These are phyloP conservation scores for Triplophysa bombifrons DNA, from an alignment of 2,797 vertebrate species.

Conservation along the genomic window DNA sequence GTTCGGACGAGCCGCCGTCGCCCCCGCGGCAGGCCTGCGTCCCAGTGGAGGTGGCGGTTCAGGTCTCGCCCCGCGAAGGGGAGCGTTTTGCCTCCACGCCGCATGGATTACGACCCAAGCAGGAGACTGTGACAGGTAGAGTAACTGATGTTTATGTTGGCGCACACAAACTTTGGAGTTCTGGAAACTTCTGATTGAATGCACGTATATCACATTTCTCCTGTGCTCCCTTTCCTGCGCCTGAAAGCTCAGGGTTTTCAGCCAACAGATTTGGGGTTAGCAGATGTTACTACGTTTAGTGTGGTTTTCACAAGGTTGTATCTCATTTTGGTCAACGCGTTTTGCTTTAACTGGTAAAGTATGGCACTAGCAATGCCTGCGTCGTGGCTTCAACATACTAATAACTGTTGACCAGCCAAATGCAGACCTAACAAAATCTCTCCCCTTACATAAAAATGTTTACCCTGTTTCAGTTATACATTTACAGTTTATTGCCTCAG, in stretches of 20 bases:
- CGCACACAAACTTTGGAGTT: background rate
- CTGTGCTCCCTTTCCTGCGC: background rate
- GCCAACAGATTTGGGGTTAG: slow-evolving; percentile 25
- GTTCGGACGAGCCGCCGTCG: slow-evolving; percentile 90
- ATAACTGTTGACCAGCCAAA: background rate
- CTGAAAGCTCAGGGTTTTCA: background rate
- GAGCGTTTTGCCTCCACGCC: slow-evolving; percentile 96
- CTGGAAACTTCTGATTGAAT: slow-evolving; percentile 5
- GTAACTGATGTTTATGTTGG: slow-evolving; percentile 56
- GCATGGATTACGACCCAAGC: slow-evolving; percentile 98
- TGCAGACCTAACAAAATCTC: background rate
- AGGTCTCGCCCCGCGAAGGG: slow-evolving; percentile 92
- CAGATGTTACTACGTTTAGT: slow-evolving; percentile 20
- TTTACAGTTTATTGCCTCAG: background rate
- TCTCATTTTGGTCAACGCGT: slow-evolving; percentile 4
- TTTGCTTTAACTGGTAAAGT: too few species aligned
- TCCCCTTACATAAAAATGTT: too few species aligned
- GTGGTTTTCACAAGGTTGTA: slow-evolving; percentile 22
- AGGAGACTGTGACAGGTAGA: slow-evolving; percentile 98
- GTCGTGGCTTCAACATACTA: too few species aligned
- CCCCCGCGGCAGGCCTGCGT: slow-evolving; percentile 73
- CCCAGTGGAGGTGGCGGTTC: slow-evolving; percentile 95
- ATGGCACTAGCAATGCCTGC: background rate
- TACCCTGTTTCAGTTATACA: background rate
- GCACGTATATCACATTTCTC: background rate